These are phyloP conservation scores for Aphaenogaster floridana DNA, from an alignment of 1,140 invertebrate species.

Conservation along the genomic window DNA sequence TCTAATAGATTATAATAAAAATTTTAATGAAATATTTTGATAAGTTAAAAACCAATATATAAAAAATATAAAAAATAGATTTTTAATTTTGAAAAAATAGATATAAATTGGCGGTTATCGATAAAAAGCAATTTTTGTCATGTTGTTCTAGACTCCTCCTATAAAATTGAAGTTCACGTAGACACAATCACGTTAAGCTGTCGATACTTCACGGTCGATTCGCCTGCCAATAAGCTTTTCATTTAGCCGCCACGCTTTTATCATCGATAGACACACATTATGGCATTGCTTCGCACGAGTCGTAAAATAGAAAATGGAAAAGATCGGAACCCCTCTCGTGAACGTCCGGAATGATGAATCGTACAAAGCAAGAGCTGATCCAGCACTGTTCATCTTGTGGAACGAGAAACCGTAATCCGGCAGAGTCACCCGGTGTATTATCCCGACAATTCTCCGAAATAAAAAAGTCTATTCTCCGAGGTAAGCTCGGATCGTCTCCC, in stretches of 20 bases:
- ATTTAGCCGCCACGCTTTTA: slow-evolving; percentile 44
- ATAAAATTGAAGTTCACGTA: slow-evolving; percentile 48
- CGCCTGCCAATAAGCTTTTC: slow-evolving; percentile 58
- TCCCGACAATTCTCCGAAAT: not conserved
- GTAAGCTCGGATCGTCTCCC: not conserved
- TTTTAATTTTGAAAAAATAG: slow-evolving; percentile 5
- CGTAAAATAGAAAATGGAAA: slow-evolving; percentile 44
- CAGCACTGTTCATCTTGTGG: slow-evolving; percentile 28
- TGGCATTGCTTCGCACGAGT: slow-evolving; percentile 2
- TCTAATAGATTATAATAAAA: not conserved
- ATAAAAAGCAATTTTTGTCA: slow-evolving; percentile 30
- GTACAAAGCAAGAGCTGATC: slow-evolving; percentile 32
- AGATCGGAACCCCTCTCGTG: slow-evolving; percentile 1
- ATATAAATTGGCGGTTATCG: slow-evolving; percentile 23
- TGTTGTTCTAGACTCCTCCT: slow-evolving; percentile 5
- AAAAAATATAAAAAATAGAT: not conserved
- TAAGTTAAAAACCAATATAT: not conserved
- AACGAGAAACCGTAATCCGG: slow-evolving; percentile 45
- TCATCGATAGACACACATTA: slow-evolving; percentile 52
- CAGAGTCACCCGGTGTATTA: not conserved
- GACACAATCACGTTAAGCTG: slow-evolving; percentile 47
- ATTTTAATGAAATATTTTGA: not conserved
- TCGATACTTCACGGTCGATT: slow-evolving; percentile 54
- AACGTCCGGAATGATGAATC: slow-evolving; percentile 42
- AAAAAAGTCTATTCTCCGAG: slow-evolving; percentile 4